A percentile compares a stretch with the other conserved stretches of the same genome.
Evolutionary conservation across 2,113 vertebrate species (phyloP).

Genomic region (Dunckerocampus dactyliophorus): DNA sequence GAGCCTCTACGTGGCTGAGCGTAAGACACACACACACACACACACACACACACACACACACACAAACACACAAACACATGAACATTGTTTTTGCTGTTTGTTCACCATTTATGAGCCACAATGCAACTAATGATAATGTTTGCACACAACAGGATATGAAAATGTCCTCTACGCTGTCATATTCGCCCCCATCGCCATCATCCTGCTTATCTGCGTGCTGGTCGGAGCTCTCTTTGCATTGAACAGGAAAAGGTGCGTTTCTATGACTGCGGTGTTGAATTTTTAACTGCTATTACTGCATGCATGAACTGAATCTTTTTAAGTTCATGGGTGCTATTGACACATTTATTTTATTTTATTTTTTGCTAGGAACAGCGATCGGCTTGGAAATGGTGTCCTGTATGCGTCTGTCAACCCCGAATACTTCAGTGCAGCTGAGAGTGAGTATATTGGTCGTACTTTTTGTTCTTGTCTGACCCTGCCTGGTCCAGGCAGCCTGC

Average conservation of each 20-base stretch:
- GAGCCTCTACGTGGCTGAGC: constrained; percentile 85
- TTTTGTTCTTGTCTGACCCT: too few species aligned
- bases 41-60: too few species aligned
- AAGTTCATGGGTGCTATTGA: too few species aligned
- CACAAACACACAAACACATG: too few species aligned
- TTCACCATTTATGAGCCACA: not conserved
- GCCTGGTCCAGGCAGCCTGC: too few species aligned
- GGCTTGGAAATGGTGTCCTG: constrained; percentile 92
- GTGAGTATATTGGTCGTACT: constrained; percentile 70
- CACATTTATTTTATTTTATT: not conserved
- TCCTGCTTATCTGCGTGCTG: constrained; percentile 73
- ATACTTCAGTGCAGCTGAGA: constrained; percentile 96
- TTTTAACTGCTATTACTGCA: not conserved
- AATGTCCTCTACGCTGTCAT: constrained; percentile 82
- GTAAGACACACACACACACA: constrained; percentile 68
- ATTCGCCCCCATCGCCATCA: constrained; percentile 76
- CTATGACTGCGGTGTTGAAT: not conserved
- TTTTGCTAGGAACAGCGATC: constrained; percentile 80
- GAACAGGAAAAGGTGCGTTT: constrained; percentile 82
- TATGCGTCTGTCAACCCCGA: constrained; percentile 97
- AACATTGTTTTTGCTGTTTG: not conserved
- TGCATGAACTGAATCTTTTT: not conserved
- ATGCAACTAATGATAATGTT: not conserved
- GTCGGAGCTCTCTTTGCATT: constrained; percentile 73
- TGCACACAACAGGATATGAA: constrained; percentile 71